Base-by-base conservation (phyloP, 2,888 invertebrate genomes). In the Hesperia comma region DNA sequence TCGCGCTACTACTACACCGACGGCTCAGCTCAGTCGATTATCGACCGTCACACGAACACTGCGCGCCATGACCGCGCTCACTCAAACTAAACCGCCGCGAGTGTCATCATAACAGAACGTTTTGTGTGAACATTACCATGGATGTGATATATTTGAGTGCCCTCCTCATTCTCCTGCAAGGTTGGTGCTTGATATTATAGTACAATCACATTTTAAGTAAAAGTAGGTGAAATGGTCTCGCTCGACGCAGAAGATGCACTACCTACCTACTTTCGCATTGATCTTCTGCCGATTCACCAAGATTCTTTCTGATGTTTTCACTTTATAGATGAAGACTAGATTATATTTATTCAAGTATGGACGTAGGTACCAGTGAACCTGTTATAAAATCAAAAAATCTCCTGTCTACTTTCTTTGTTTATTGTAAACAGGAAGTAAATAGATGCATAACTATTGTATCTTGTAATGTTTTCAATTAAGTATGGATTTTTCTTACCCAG, bases 111-210 rank as follows among this genome's bases (percentile, higher is more conserved):
- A 77, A 77, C 70, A 69, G 66, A 71, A 75, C 73, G 69, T 74
- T 72, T 77, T 79, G 80, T 83, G 85, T 81, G 79, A 82, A 79
- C 76, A 77, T 80, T 76, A 85, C 72, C 75, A 90, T 90, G 90
- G 88, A 88, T 88, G 82, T 87, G 80, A 69, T 85, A 72, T 80
- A 80, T 75, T 75, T 83, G 66, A 79, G 78, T 81, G 75, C 80
- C 70, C 71, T 82, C 69, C 61, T 86, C 72, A 68, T 78, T 72
- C 69, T 87, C 49, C 62, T 84, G 37, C 83, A 83, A 86, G 89
- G 89, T 89, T 68, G 69, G 72, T 73, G 72, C 10, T 76, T 75
- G 37, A 33, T 53, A 53, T 33, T 58, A n/a, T n/a, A 71, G 61
- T 46, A 17, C 46, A 33, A n/a, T 61, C 15, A 46, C 19, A 37